These are phyloP conservation scores for Polypedilum pembai DNA, from an alignment of 1,140 invertebrate genomes.

Conservation along the genomic window DNA sequence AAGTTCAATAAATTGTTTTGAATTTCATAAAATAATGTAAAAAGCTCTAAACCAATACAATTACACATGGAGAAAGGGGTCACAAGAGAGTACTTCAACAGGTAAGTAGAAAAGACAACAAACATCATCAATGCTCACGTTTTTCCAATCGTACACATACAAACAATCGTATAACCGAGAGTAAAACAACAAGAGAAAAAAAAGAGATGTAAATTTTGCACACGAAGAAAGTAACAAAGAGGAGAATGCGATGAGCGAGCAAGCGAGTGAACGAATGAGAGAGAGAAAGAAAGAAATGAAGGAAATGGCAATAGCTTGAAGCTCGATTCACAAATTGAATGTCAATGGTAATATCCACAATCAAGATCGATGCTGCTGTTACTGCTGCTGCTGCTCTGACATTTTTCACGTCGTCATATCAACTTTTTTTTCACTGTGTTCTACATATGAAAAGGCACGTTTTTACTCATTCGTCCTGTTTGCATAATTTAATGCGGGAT, in stretches of 20 bases:
- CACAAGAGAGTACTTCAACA: background rate
- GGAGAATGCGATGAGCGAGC: background rate
- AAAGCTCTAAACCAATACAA: conserved; percentile 21
- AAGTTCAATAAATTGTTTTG: too few relatives aligned
- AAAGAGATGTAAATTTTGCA: background rate
- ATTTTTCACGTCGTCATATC: conserved; percentile 8
- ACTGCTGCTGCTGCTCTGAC: background rate
- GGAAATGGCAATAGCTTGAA: background rate
- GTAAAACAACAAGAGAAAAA: background rate
- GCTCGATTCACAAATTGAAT: conserved; percentile 12
- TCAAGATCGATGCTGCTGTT: conserved; percentile 6
- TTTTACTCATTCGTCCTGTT: background rate
- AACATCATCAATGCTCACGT: conserved; percentile 17
- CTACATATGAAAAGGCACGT: background rate
- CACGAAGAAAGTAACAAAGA: conserved; percentile 15
- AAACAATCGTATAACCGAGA: background rate
- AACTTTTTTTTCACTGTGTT: background rate
- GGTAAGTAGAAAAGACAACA: background rate
- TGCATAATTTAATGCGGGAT: background rate
- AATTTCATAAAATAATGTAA: conserved; percentile 15
- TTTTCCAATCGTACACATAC: background rate
- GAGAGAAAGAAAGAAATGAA: background rate
- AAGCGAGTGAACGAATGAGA: background rate
- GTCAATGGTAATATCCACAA: conserved; percentile 4
- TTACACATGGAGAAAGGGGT: conserved; percentile 10